Evolutionary conservation across 2,888 invertebrate species (phyloP), one percentile per base, ranked within the genome.

Genomic region (Plemyria rubiginata): DNA sequence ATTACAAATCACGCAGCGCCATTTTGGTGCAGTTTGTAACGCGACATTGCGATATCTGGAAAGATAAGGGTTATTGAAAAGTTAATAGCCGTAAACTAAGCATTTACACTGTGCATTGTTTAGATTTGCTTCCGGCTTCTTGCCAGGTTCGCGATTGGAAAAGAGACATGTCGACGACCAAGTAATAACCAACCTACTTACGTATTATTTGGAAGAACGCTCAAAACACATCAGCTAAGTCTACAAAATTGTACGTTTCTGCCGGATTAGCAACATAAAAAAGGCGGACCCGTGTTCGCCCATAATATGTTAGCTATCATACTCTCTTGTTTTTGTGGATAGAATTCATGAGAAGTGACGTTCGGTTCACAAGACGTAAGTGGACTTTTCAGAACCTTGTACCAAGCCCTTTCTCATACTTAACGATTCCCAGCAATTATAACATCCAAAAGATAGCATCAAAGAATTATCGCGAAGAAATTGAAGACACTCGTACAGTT

Each of bases 1-100:
- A 89, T 88, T 69, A 77, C 70, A 67, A 73, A 63, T 80, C 79
- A 85, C 71, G 61, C 65, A 59, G 49, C 76, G 75, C 76, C 85
- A 84, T 86, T 71, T 79, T 73, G 70, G 36, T 60, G 54, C 64
- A 67, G 70, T 74, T 75, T 67, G 64, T 66, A 61, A 54, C 66
- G 66, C 70, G 76, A 73, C 82, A 82, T 82, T 67, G 67, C 73
- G 66, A 50, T 70, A 74, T 79, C 86, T 86, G 82, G 60, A 82
- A 83, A 59, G 68, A 79, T 70, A 71, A 72, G 63, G 62, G 54
- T 66, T 68, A 67, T 65, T 68, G 62, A 60, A 59, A n/a, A 67
- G 58, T 70, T 70, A 70, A 71, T 71, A 72, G 60, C 60, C 48
- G 57, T 65, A 38, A 53, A 61, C 40, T 53, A 41, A 54, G 60